Base-by-base conservation (phyloP, 2,797 vertebrate genomes). In the Uromys caudimaculatus region DNA sequence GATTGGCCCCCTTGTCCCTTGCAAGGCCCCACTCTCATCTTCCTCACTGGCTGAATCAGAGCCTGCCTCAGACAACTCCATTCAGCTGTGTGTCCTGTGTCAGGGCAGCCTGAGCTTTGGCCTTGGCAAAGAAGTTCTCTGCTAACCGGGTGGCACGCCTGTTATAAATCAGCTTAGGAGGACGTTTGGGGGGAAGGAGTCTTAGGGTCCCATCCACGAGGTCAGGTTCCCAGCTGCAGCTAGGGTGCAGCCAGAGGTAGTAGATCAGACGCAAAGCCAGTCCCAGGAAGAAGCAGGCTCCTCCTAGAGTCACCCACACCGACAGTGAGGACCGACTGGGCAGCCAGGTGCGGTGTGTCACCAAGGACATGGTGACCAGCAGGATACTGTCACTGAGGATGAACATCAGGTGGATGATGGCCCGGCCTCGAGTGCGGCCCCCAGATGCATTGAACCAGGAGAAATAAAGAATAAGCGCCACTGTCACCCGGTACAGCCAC, bases 401-500 rank as follows among this genome's bases (percentile, higher is more conserved):
- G 98, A 99, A 99, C 2, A 95, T 0, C 1, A 99, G 98, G 92
- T 99, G 99, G 97, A 99, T 99, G 96, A 98, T 0, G 96, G 99
- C 99, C 76, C 99, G 98, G 91, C 97, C 82, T 13, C 98, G 97
- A 0, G 99, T 99, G 24, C 69, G 98, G 1, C 99, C 99, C 67
- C 98, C 99, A 0, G 99, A 98, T 85, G 99, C 99, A 0, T 99
- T 99, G 95, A 99, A 99, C 99, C 99, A 99, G 98, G 99, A 99
- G 98, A 99, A 99, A 98, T 99, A 99, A 97, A 99, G 99, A 91
- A 99, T 99, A 76, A 99, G 98, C 0, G 99, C 99, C 38, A 99
- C 98, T 0, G 98, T 96, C 85, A 98, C 99, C n/a, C 99, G 99
- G 98, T 99, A 99, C 10, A 99, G 98, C 98, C 99, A 98, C 98